Evolutionary conservation across 2,113 vertebrate species (phyloP).

Genomic region (Corythornis vintsioides): DNA sequence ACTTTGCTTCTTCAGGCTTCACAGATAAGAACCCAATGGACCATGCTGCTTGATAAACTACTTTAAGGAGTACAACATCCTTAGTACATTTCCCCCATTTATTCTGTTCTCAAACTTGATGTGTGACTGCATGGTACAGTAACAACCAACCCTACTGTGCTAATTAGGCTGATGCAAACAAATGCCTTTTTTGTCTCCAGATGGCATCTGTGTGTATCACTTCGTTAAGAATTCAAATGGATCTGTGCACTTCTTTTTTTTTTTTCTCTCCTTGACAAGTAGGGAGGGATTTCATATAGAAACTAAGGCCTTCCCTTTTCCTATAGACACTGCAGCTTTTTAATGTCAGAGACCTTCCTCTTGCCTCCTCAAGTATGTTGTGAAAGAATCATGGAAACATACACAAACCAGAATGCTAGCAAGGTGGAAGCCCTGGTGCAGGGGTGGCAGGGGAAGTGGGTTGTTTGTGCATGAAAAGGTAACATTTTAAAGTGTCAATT

Average conservation of each 20-base stretch:
- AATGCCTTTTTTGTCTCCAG: neutral
- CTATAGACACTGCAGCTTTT: neutral
- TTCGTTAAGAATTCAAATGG: neutral
- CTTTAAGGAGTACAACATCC: accelerated
- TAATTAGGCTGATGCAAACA: no score
- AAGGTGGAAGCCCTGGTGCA: neutral
- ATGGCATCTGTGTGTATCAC: neutral
- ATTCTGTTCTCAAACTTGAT: neutral
- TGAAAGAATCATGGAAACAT: neutral
- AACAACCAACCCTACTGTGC: accelerated
- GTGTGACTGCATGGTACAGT: accelerated
- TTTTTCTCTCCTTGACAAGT: accelerated
- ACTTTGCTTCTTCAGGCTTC: neutral
- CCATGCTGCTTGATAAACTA: neutral
- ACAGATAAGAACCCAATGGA: neutral
- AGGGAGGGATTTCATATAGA: neutral
- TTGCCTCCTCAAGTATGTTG: neutral
- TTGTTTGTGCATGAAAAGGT: neutral
- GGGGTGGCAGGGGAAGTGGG: no score
- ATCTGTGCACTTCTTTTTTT: neutral
- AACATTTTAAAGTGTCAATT: neutral
- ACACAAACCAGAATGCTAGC: neutral
- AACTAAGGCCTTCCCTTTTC: neutral
- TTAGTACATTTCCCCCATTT: accelerated
- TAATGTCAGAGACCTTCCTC: neutral